Percentiles rank a stretch among this genome's conserved stretches.
Conservation (phyloP, 2,113 vertebrate species). For the Clinocottus analis region DNA sequence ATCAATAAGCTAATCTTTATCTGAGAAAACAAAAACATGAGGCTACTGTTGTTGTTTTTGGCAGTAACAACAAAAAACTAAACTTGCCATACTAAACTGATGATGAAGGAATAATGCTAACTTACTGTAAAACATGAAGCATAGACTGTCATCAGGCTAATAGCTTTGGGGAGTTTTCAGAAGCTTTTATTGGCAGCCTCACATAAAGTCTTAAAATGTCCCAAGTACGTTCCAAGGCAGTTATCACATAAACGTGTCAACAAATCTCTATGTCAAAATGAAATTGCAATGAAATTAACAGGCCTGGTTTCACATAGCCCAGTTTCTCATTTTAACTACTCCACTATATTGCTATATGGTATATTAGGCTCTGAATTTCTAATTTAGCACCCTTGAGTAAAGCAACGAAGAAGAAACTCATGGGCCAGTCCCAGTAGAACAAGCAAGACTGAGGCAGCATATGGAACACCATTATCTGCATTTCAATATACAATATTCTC, state of each 20-base stretch:
- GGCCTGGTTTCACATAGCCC: slow-evolving; percentile 15
- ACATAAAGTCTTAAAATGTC: slow-evolving; percentile 58
- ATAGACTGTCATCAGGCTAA: slow-evolving; percentile 27
- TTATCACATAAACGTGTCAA: slow-evolving; percentile 63
- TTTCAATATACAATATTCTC: neutral
- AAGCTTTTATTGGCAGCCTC: slow-evolving; percentile 58
- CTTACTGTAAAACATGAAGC: slow-evolving; percentile 8
- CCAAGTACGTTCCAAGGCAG: slow-evolving; percentile 38
- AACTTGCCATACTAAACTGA: neutral
- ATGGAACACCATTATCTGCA: neutral
- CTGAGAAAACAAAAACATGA: neutral
- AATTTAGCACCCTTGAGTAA: slow-evolving; percentile 6
- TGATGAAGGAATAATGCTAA: slow-evolving; percentile 37
- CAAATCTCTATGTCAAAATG: slow-evolving; percentile 41
- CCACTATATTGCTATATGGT: neutral
- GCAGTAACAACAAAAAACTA: neutral
- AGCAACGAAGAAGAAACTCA: slow-evolving; percentile 32
- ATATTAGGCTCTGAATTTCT: neutral
- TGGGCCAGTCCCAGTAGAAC: neutral
- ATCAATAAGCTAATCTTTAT: neutral
- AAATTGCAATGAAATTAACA: slow-evolving; percentile 29
- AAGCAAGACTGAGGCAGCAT: slow-evolving; percentile 1
- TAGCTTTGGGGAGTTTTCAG: slow-evolving; percentile 37
- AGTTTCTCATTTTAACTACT: slow-evolving; percentile 20
- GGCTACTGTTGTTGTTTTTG: neutral